Base-by-base conservation (phyloP, 1,140 invertebrate species). In the Drosophila busckii region DNA sequence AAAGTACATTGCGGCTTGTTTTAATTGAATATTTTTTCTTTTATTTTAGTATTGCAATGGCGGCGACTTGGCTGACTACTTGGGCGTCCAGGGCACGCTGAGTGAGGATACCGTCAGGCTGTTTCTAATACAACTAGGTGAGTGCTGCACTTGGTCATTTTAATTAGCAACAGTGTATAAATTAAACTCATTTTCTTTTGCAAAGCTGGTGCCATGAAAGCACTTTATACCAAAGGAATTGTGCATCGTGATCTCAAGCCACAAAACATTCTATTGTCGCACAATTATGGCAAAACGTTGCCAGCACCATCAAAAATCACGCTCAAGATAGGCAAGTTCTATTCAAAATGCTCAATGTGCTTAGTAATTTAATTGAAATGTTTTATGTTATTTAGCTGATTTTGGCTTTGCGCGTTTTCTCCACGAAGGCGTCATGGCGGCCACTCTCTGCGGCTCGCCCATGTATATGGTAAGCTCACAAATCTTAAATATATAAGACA, bases 401-500 rank as follows among this genome's bases (percentile, higher is more conserved):
- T 99, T 99, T 91, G 98, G 98, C 10, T 99, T 99, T 90, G 98
- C 98, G 17, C 91, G 98, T 84, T 99, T 99, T 88, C 89, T 99
- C 4, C 94, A 97, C 88, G 98, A 99, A 88, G 98, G 98, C 35
- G 97, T 98, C 9, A 99, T 99, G 98, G 98, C 98, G 32, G 98
- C 97, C 34, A 99, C 98, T 22, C 89, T 99, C 2, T 99, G 98
- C 89, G 98, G 98, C 10, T 99, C 98, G 22, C 98, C 98, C 2
- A 99, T 99, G 98, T 99, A 99, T 84, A 99, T 99, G 98, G 95
- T 95, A 52, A 62, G 35, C 17, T 3, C 1, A 22, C 2, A 20
- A 0, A 10, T 0, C 13, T 40, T 13, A n/a, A 35, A 19, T 2
- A 6, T 13, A 40, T 15, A 4, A 31, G n/a, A 34, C 7, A 9